Percentiles rank a stretch among this genome's conserved stretches.
phyloP scores from a whole-genome alignment of 2,113 vertebrate genomes.

The Thalassoma bifasciatum region DNA sequence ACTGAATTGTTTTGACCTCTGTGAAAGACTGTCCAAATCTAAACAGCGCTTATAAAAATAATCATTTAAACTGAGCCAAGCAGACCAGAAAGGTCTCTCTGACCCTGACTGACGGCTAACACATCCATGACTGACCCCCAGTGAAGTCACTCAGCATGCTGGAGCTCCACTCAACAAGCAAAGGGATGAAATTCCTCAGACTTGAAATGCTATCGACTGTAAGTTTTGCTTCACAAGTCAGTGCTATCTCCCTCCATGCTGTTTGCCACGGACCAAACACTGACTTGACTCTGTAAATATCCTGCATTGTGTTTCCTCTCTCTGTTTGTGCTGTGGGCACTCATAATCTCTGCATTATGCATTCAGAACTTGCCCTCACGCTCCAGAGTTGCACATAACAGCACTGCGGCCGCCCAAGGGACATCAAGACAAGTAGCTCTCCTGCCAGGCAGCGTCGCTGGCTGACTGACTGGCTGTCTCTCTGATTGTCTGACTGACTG shows the following conservation, averaged over 20 bases:
- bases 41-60: too few species aligned
- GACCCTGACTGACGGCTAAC: slow-evolving; percentile 10
- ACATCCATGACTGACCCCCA: background rate
- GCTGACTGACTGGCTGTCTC: slow-evolving; percentile 36
- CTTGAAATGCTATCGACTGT: background rate
- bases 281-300: slow-evolving; percentile 38
- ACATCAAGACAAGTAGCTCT: slow-evolving; percentile 26
- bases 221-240: slow-evolving; percentile 2
- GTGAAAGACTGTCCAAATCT: too few species aligned
- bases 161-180: background rate
- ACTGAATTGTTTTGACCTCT: too few species aligned
- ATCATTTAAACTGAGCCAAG: background rate
- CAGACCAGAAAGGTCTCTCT: background rate
- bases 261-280: background rate
- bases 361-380: slow-evolving; percentile 9
- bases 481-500: slow-evolving; percentile 58
- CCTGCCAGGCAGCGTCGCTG: slow-evolving; percentile 10
- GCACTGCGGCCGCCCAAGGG: slow-evolving; percentile 35
- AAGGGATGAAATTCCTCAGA: slow-evolving; percentile 25
- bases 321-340: background rate
- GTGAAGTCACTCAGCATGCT: slow-evolving; percentile 1
- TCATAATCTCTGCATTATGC: slow-evolving; percentile 24
- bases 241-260: background rate
- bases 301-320: slow-evolving; percentile 19
- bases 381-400: slow-evolving; percentile 22